Percentiles rank a stretch among this genome's conserved stretches.
Evolutionary conservation across 2,113 vertebrate genomes (phyloP).

Genomic region (Platysternon megacephalum): DNA sequence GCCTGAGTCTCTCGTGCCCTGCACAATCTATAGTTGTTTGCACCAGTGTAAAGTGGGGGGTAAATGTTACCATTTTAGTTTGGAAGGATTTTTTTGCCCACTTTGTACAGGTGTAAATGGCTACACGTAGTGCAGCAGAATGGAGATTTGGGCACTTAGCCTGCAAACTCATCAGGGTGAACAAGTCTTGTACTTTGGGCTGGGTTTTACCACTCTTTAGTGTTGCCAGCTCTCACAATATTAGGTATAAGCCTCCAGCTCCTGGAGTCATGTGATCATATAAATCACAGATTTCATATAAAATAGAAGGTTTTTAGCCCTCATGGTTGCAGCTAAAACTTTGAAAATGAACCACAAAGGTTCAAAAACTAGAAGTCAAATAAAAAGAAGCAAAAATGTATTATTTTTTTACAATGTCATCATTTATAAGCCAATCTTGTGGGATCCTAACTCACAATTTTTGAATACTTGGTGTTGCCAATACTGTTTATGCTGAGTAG

Average conservation of each 20-base stretch:
- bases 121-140: not conserved
- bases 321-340: not conserved
- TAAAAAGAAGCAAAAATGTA: not conserved
- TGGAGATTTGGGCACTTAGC: fast-evolving
- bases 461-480: fast-evolving
- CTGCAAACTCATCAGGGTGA: not conserved
- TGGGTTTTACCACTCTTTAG: too few species aligned
- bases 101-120: not conserved
- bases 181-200: not conserved
- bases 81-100: not conserved
- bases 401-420: not conserved
- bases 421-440: not conserved
- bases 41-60: not conserved
- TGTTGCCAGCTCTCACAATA: not conserved
- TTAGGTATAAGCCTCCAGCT: not conserved
- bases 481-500: not conserved
- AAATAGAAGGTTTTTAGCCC: not conserved
- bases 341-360: not conserved
- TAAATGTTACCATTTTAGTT: not conserved
- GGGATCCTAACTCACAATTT: not conserved
- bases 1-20: not conserved
- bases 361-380: not conserved
- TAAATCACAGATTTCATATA: not conserved
- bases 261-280: fast-evolving
- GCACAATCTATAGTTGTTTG: not conserved